Conservation (phyloP, 2,888 invertebrate genomes). For the Cryptocheilus praepositus region DNA sequence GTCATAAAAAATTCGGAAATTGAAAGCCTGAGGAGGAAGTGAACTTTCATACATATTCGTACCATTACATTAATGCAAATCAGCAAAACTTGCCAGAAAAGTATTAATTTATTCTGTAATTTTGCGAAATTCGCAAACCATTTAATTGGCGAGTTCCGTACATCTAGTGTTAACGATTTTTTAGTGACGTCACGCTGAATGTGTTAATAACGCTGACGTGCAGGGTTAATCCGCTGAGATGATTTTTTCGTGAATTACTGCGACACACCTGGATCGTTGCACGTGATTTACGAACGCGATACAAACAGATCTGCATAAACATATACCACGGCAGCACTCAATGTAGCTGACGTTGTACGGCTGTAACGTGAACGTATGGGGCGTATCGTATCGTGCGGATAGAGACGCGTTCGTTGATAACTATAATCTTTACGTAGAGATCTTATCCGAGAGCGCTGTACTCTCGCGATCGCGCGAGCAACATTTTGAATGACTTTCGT, state of each 20-base stretch:
- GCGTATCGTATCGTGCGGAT: not conserved
- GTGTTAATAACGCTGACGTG: no score
- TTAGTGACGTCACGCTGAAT: no score
- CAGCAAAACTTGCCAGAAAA: no score
- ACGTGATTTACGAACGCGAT: not conserved
- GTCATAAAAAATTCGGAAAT: no score
- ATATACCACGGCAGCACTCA: not conserved
- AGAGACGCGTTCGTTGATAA: not conserved
- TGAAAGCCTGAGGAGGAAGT: no score
- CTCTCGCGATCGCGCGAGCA: slow-evolving; percentile 4
- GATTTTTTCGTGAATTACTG: not conserved
- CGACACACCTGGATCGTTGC: not conserved
- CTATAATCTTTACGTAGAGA: slow-evolving; percentile 2
- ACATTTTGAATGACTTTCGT: slow-evolving; percentile 2
- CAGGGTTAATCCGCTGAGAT: not conserved
- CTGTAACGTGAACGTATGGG: no score
- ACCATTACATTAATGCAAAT: no score
- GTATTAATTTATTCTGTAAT: no score
- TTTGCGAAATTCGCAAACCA: no score
- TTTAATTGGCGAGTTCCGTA: no score
- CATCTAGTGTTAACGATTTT: no score
- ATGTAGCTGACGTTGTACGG: not conserved
- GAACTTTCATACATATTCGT: no score
- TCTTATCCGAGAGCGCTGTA: not conserved
- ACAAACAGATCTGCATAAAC: not conserved